These are phyloP conservation scores for Psephotus haematonotus DNA, from an alignment of 2,113 vertebrate species.

Conservation along the genomic window DNA sequence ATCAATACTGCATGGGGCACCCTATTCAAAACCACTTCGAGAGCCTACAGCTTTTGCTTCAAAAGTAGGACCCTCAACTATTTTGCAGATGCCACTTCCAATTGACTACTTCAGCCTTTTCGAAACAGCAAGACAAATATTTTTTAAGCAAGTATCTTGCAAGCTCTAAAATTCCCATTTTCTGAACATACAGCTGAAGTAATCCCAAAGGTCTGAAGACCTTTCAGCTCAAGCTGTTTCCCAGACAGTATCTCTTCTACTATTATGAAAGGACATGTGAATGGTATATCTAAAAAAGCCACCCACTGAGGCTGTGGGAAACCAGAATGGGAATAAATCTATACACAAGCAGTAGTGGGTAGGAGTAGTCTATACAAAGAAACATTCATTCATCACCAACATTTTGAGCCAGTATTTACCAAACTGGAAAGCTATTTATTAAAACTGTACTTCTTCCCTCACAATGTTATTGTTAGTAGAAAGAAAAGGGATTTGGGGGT, in stretches of 20 bases:
- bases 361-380: not conserved
- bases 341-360: not conserved
- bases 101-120: not conserved
- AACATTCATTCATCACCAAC: not conserved
- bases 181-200: not conserved
- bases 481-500: not conserved
- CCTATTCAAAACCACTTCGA: not conserved
- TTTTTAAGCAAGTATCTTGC: not conserved
- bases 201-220: not conserved
- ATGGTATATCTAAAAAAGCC: not conserved
- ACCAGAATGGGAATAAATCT: not conserved
- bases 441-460: not conserved
- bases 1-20: rapidly evolving
- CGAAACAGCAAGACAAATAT: not conserved
- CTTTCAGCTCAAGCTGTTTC: not conserved
- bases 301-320: not conserved
- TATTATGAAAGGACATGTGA: not conserved
- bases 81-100: not conserved
- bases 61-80: not conserved
- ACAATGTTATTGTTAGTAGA: not conserved
- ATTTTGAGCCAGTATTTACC: not conserved
- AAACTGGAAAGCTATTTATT: not conserved
- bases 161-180: not conserved
- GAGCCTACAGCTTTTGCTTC: not conserved
- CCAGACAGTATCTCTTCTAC: not conserved